phyloP scores from a whole-genome alignment of 2,797 vertebrate species.

The Hydrocynus forskahlii region DNA sequence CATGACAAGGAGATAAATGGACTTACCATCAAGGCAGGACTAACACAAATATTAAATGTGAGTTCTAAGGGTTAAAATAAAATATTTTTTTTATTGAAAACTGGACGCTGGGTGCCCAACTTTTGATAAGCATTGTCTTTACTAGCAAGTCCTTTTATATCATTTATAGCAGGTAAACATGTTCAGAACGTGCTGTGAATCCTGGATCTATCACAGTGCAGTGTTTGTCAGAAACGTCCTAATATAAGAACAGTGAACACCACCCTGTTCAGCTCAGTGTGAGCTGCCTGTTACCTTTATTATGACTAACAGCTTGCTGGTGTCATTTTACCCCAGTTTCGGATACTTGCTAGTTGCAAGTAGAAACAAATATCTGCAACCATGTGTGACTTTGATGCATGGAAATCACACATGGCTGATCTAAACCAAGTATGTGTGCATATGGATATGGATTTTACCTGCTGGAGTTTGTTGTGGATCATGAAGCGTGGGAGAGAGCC shows the following conservation, averaged over 20 bases:
- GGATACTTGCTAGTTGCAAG: background rate
- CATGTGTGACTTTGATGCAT: background rate
- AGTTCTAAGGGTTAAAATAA: no score
- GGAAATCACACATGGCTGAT: background rate
- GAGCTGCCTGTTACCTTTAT: no score
- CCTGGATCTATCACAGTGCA: background rate
- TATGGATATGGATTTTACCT: conserved; percentile 73
- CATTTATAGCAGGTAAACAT: background rate
- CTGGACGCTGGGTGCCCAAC: no score
- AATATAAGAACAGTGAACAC: no score
- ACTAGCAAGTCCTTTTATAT: background rate
- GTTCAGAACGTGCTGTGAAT: background rate
- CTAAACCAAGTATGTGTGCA: background rate
- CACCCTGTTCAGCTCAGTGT: no score
- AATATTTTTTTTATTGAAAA: no score
- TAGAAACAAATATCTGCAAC: background rate
- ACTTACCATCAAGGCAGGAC: no score
- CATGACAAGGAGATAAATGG: no score
- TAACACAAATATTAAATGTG: no score
- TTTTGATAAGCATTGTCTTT: no score
- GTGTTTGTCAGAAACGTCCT: background rate
- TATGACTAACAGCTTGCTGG: no score
- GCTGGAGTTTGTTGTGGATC: conserved; percentile 82
- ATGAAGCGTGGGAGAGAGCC: conserved; percentile 88
- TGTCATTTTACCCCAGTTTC: no score